Evolutionary conservation across 2,888 invertebrate species (phyloP), one percentile per base, ranked within the genome.

Genomic region (Anodontia alba): DNA sequence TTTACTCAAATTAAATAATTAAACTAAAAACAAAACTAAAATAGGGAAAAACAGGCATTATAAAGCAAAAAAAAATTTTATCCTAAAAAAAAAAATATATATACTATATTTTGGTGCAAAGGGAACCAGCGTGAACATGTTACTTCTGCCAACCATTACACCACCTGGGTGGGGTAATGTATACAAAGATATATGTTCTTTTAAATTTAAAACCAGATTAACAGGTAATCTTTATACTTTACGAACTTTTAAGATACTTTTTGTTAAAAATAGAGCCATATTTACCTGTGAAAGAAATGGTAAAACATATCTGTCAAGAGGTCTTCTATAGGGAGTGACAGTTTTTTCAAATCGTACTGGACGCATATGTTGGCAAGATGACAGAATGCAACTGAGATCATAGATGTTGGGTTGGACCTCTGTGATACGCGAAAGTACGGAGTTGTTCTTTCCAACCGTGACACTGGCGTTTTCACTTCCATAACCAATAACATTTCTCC

Each of bases 211-310:
- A n/a, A n/a, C n/a, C n/a, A n/a, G n/a, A n/a, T n/a, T n/a, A n/a
- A n/a, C n/a, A n/a, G n/a, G n/a, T n/a, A n/a, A n/a, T n/a, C n/a
- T n/a, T n/a, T n/a, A n/a, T n/a, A n/a, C n/a, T n/a, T n/a, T n/a
- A n/a, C n/a, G n/a, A 51, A 51, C 51, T 10, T 51, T 51, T 51
- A 42, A n/a, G 51, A n/a, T 3, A 51, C 23, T 51, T 3, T 51
- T 51, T n/a, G 12, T 51, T n/a, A 23, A 51, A n/a, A 10, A n/a
- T 12, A n/a, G n/a, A n/a, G n/a, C 12, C 3, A 57, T 42, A n/a
- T 38, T 38, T 8, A 78, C 78, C 81, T 80, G 46, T 78, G 74
- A n/a, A 75, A 49, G 70, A 78, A 76, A 43, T 80, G 77, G 69
- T 49, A 77, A 57, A 49, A 77, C 7, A 68, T 43, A 43, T 77